Conservation (phyloP, 2,888 invertebrate species). For the Parnassius mnemosyne region DNA sequence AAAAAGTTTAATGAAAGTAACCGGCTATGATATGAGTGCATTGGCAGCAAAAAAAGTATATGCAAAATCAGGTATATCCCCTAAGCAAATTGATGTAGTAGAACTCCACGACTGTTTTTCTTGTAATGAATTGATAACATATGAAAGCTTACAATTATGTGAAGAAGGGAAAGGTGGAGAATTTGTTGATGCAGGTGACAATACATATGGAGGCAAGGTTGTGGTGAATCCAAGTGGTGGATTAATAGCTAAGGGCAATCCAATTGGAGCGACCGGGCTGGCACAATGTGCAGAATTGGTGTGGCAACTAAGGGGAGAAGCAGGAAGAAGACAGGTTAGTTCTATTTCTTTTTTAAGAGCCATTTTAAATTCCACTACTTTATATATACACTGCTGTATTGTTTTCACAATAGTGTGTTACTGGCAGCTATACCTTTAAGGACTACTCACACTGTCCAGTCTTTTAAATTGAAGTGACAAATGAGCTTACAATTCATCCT, state of each 20-base stretch:
- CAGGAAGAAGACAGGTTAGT: slow-evolving; percentile 86
- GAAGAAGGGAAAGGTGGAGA: slow-evolving; percentile 94
- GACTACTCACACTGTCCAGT: too few relatives aligned
- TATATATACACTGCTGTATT: too few relatives aligned
- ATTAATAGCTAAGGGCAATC: slow-evolving; percentile 98
- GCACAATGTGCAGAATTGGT: slow-evolving; percentile 96
- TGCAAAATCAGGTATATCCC: slow-evolving; percentile 85
- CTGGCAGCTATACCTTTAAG: too few relatives aligned
- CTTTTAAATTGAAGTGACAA: too few relatives aligned
- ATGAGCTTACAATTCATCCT: too few relatives aligned
- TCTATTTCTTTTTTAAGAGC: not conserved
- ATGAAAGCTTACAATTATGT: slow-evolving; percentile 97
- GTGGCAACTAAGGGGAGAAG: slow-evolving; percentile 91
- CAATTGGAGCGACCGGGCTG: slow-evolving; percentile 95
- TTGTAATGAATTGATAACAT: slow-evolving; percentile 97
- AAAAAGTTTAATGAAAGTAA: slow-evolving; percentile 86
- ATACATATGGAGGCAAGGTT: slow-evolving; percentile 97
- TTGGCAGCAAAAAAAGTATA: slow-evolving; percentile 89
- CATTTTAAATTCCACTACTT: too few relatives aligned
- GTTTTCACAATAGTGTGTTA: too few relatives aligned
- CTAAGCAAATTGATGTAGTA: slow-evolving; percentile 93
- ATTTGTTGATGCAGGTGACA: slow-evolving; percentile 95
- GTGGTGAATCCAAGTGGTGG: slow-evolving; percentile 99
- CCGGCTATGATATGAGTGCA: slow-evolving; percentile 96
- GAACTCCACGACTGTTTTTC: slow-evolving; percentile 99